Base-by-base conservation (phyloP, 2,797 vertebrate genomes). In the Ateles fusciceps region DNA sequence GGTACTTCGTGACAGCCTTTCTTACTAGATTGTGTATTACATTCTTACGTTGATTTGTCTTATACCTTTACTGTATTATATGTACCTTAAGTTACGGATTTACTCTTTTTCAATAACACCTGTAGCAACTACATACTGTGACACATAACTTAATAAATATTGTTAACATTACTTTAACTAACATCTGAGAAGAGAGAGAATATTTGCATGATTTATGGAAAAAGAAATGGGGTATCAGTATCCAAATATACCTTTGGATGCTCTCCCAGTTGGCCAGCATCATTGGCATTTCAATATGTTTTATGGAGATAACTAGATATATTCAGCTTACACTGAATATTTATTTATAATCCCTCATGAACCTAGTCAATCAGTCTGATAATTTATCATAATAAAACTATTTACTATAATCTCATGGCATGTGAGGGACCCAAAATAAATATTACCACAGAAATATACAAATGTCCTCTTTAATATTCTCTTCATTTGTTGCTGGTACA, bases 331-430 rank as follows among this genome's bases (percentile, higher is more conserved):
- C 33, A 76, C 1, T 50, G 22, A 84, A 76, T 97, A 86, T 76
- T 94, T 81, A 86, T 36, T 76, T 71, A 74, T 24, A 78, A 28
- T 80, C 93, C 55, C n/a, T 57, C 26, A 76, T 19, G 46, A 64
- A 76, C 17, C 50, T 68, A 78, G 48, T 46, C 81, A 81, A 26
- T 74, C 57, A 79, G 24, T 86, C n/a, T 94, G 52, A 22, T 68
- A 59, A 95, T 83, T 80, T 96, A 33, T 93, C 50, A 81, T 44
- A 48, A 94, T 71, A 89, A 85, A 89, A 71, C 50, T 24, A 44
- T 75, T 87, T 61, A 76, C 50, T 36, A 48, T 42, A 36, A 89
- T 85, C 44, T 87, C 19, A 72, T 79, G 36, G 6, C 30, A 74
- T 39, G 3, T 33, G 33, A 75, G 52, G 10, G 42, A 52, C 52